phyloP scores from a whole-genome alignment of 2,113 vertebrate species.

The Psettodes erumei region DNA sequence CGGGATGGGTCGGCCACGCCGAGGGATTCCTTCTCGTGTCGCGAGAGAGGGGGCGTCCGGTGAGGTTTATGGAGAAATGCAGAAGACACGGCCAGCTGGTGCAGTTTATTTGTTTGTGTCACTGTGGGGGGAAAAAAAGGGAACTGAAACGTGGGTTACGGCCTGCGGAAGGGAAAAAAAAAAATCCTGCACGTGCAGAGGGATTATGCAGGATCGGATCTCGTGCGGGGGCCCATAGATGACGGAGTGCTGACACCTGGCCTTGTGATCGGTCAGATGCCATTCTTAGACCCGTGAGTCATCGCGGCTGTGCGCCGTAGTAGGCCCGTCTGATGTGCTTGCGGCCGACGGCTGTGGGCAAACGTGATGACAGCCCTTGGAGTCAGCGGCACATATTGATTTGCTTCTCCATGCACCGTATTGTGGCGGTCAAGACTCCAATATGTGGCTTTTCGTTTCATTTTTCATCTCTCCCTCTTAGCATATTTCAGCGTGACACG shows the following conservation, averaged over 20 bases:
- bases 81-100: too few relatives aligned
- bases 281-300: conserved; percentile 49
- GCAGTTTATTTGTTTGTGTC: too few relatives aligned
- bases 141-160: too few relatives aligned
- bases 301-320: conserved; percentile 9
- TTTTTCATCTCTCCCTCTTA: neutral
- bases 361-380: conserved; percentile 15
- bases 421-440: neutral
- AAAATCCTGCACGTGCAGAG: too few relatives aligned
- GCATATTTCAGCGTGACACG: neutral
- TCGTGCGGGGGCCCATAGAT: conserved; percentile 16
- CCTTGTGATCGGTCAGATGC: conserved; percentile 31
- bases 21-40: too few relatives aligned
- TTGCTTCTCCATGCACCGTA: neutral
- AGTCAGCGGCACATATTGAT: neutral
- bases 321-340: conserved; percentile 22
- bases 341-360: conserved; percentile 1
- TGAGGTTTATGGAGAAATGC: too few relatives aligned
- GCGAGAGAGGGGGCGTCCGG: too few relatives aligned
- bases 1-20: too few relatives aligned
- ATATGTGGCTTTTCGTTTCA: neutral
- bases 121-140: too few relatives aligned
- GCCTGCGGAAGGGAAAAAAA: too few relatives aligned
- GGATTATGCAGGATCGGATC: neutral
- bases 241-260: conserved; percentile 43